A percentile compares a stretch with the other conserved stretches of the same genome.
phyloP scores from a whole-genome alignment of 2,888 invertebrate genomes.

The Serrognathus titanus region DNA sequence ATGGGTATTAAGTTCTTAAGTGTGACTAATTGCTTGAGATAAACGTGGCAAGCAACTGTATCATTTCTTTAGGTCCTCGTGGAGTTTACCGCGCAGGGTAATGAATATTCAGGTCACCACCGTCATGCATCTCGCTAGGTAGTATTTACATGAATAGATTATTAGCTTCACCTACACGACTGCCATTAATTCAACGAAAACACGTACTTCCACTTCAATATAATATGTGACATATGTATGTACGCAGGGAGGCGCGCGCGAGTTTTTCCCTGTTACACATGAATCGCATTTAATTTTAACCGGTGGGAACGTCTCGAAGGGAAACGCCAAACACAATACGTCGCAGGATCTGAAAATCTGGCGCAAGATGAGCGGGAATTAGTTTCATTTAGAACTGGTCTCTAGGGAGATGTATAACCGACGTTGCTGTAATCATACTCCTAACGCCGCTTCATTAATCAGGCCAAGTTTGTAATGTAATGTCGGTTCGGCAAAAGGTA shows the following conservation, averaged over 20 bases:
- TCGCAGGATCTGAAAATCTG: too few species aligned
- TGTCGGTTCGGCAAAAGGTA: neutral
- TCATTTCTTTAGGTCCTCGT: neutral
- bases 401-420: too few species aligned
- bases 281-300: too few species aligned
- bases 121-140: neutral
- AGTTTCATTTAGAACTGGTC: too few species aligned
- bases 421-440: slow-evolving; percentile 6
- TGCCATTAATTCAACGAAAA: slow-evolving; percentile 1
- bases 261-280: too few species aligned
- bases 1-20: too few species aligned
- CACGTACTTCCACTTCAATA: slow-evolving; percentile 1
- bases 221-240: too few species aligned
- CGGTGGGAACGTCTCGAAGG: too few species aligned
- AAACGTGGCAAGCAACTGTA: neutral
- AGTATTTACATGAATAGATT: slow-evolving; percentile 8
- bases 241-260: too few species aligned
- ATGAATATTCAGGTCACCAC: slow-evolving; percentile 5
- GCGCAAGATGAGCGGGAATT: too few species aligned
- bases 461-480: slow-evolving; percentile 5
- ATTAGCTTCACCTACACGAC: neutral
- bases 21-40: neutral
- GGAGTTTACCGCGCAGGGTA: neutral
- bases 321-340: too few species aligned
- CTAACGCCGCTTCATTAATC: slow-evolving; percentile 9